Conservation (phyloP, 1,140 invertebrate species). For the Eubasilissa regina region DNA sequence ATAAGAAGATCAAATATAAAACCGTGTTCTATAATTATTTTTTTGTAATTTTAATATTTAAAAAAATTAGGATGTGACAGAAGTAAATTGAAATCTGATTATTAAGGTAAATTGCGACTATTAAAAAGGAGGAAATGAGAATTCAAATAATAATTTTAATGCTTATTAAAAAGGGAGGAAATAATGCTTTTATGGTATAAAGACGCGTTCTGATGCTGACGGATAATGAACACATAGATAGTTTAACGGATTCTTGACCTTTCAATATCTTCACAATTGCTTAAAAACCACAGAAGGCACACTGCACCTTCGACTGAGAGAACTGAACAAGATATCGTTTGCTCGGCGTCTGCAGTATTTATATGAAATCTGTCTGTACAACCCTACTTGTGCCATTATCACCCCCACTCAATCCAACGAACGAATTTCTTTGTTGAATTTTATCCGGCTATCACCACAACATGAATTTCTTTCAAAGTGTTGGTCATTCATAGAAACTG, state of each 20-base stretch:
- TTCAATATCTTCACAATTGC: constrained; percentile 67
- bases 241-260: constrained; percentile 62
- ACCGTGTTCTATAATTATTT: no score
- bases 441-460: constrained; percentile 1
- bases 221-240: no score
- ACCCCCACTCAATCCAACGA: background rate
- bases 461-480: constrained; percentile 10
- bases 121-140: no score
- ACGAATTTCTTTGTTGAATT: constrained; percentile 21
- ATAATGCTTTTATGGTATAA: no score
- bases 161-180: no score
- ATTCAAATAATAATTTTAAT: no score
- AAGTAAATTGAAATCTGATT: no score
- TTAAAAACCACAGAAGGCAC: constrained; percentile 53
- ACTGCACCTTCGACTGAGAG: constrained; percentile 42
- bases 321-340: constrained; percentile 44
- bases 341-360: constrained; percentile 34
- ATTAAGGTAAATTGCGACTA: no score
- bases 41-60: no score
- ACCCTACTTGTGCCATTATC: constrained; percentile 10
- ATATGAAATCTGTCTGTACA: constrained; percentile 37
- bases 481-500: constrained; percentile 23
- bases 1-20: background rate
- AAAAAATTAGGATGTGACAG: no score
- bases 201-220: no score